Base-by-base conservation (phyloP, 2,113 vertebrate genomes). In the Malaclemys terrapin region DNA sequence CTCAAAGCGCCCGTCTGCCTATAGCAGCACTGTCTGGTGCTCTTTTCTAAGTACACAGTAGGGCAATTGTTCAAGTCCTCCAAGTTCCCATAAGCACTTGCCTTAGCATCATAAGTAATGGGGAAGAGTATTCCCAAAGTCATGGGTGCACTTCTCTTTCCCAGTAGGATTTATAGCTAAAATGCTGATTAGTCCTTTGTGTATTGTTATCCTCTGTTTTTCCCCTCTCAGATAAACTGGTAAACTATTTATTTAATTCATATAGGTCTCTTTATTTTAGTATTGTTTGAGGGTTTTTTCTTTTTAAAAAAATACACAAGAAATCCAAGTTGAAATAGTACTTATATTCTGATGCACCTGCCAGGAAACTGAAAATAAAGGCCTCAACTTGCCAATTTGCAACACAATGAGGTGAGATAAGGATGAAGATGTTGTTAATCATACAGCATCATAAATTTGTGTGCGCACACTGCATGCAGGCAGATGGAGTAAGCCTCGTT, bases 1-100 rank as follows among this genome's bases (percentile, higher is more conserved):
- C 1, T 1, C 49, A 35, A 56, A 52, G 31, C 19, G 10, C 49
- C 59, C 52, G 2, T 53, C 69, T 76, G 78, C 76, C 92, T 29
- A 38, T 57, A 79, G 75, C 3, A 5, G 45, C 72, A 38, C 11
- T 88, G 91, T 45, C 81, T 93, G 62, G 52, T 47, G 49, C 0
- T 65, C 82, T 91, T 88, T 24, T 72, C 80, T 84, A 52, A 83
- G 57, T 82, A 79, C 11, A 19, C 57, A 52, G 53, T 85, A 89
- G 65, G 56, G 85, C 72, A 57, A 87, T 82, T 79, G 80, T 76
- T 91, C 75, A 72, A 59, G 65, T 80, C 84, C 35, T 91, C 54
- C 53, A 85, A 38, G 56, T 94, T 93, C 95, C 50, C 45, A 78
- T 90, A 88, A 56, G 85, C 86, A 85, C 93, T 56, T 85, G 76